Evolutionary conservation across 35 echinoderm and acorn worm species (phyloP).

Genomic region (Anneissia japonica): DNA sequence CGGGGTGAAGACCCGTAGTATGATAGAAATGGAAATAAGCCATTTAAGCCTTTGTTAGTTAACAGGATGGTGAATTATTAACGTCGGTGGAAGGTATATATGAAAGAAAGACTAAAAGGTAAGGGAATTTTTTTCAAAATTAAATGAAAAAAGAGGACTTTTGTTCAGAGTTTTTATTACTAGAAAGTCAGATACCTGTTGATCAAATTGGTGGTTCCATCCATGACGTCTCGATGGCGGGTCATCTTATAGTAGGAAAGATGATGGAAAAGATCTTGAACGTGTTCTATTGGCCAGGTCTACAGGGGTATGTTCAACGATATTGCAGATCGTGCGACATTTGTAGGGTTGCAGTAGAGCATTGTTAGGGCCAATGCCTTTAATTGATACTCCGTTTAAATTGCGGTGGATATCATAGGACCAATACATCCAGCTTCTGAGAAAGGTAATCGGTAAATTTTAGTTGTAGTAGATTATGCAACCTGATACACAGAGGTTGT

Average conservation of each 20-base stretch:
- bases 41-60: too few species aligned
- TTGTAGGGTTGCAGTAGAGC: constrained; percentile 21
- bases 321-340: constrained; percentile 39
- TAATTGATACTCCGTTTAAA: constrained; percentile 54
- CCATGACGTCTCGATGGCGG: constrained; percentile 22
- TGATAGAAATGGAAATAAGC: too few species aligned
- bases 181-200: too few species aligned
- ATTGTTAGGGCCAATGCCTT: constrained; percentile 33
- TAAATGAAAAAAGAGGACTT: neutral
- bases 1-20: too few species aligned
- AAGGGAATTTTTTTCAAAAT: neutral
- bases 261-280: neutral
- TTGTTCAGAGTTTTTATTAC: too few species aligned
- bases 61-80: too few species aligned
- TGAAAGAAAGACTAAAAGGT: neutral
- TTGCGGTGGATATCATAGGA: constrained; percentile 21
- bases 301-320: constrained; percentile 8
- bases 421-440: constrained; percentile 14
- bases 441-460: constrained; percentile 6
- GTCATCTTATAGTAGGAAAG: constrained; percentile 39
- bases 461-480: constrained; percentile 11
- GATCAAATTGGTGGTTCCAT: too few species aligned
- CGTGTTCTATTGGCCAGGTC: constrained; percentile 46
- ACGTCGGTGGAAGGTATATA: too few species aligned
- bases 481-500: too few species aligned